Conservation (phyloP, 2,797 vertebrate species). For the Pteronotus mesoamericanus region DNA sequence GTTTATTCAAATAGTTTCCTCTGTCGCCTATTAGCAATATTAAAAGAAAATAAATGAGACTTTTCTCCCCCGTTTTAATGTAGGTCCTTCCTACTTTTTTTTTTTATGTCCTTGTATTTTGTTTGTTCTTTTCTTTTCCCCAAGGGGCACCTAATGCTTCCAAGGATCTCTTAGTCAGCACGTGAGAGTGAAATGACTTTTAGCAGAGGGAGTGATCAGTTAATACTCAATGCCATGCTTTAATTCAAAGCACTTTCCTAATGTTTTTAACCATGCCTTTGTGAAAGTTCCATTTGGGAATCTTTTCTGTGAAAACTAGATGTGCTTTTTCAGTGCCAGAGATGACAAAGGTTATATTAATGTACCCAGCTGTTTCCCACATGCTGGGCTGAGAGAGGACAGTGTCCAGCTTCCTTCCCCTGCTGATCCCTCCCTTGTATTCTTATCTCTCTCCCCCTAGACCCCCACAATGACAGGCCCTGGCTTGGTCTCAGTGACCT, state of each 20-base stretch:
- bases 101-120: neutral
- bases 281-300: constrained; percentile 22
- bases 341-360: constrained; percentile 66
- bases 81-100: neutral
- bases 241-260: neutral
- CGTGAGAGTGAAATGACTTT: neutral
- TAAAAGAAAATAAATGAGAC: neutral
- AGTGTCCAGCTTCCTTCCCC: constrained; percentile 61
- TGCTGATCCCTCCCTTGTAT: constrained; percentile 4
- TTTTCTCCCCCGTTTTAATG: neutral
- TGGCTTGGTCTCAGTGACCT: constrained; percentile 39
- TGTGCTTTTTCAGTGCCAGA: constrained; percentile 62
- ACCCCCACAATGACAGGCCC: constrained; percentile 15
- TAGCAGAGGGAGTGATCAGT: neutral
- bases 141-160: neutral
- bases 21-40: neutral
- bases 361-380: constrained; percentile 67
- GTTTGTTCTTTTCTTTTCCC: neutral
- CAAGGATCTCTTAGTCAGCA: neutral
- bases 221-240: neutral
- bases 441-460: constrained; percentile 54
- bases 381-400: constrained; percentile 42
- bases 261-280: neutral
- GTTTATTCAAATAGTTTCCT: neutral
- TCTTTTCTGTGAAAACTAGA: constrained; percentile 36